Base-by-base conservation (phyloP, 2,797 vertebrate species). In the Pseudocheirus occidentalis region DNA sequence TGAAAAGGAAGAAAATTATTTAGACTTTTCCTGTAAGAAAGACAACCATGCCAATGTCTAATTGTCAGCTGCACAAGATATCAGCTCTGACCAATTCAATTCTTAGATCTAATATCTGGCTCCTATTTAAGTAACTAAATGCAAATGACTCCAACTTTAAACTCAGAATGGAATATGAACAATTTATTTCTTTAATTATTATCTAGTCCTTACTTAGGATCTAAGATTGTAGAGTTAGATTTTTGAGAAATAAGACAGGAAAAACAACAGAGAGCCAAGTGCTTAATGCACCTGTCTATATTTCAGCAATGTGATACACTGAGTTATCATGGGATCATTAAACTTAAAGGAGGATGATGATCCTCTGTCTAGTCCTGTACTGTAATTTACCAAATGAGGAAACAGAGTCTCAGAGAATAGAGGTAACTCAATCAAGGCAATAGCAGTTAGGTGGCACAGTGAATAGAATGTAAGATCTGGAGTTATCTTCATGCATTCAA, bases 11-110 rank as follows among this genome's bases (percentile, higher is more conserved):
- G 52, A 96, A 92, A 97, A 57, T 91, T 90, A 73, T 81, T 52
- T 40, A 66, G 11, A 27, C 53, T 62, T 91, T 55, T 92, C 81
- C 92, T 92, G 94, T 94, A 81, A 94, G 46, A 73, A 29, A 95
- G 34, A 12, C 24, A 46, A 89, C 55, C 91, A 34, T 2, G 94
- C 54, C 40, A 93, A 4, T 2, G 5, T 34, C 87, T 9, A 7
- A 34, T 92, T 59, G 52, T 95, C 27, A 89, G 5, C 18, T 12
- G n/a, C 54, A 1, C 0, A 59, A 18, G 91, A 58, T n/a, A 58
- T 2, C 89, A 92, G 90, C 29, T 4, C 31, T 96, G 54, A 91
- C 24, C 93, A 90, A 66, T 18, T 55, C 81, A 66, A 5, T 95
- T 94, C 1, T 94, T 52, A 52, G 1, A 11, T 93, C 59, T 93